Percentiles rank a stretch among this genome's conserved stretches.
Conservation (phyloP, 2,888 invertebrate species). For the Cartodere bifasciata region DNA sequence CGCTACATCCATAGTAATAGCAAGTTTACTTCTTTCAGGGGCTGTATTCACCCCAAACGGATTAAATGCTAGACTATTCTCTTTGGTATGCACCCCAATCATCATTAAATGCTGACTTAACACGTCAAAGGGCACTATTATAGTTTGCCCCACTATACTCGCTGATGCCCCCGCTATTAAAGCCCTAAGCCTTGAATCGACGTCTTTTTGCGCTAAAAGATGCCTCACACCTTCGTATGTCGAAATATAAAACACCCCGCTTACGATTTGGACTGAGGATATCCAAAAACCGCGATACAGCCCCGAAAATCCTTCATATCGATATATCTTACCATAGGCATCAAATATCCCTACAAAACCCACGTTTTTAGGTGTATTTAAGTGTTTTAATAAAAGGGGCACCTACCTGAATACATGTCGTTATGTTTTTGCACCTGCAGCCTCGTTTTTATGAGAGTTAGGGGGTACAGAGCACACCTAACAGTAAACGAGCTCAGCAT, state of each 20-base stretch:
- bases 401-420: constrained; percentile 63
- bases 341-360: constrained; percentile 62
- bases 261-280: constrained; percentile 57
- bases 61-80: constrained; percentile 41
- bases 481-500: constrained; percentile 76
- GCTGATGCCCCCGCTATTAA: constrained; percentile 84
- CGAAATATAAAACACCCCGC: constrained; percentile 77
- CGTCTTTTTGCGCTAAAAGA: constrained; percentile 52
- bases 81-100: constrained; percentile 44
- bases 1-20: constrained; percentile 62
- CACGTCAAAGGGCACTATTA: constrained; percentile 93
- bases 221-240: constrained; percentile 88
- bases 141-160: constrained; percentile 86
- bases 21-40: constrained; percentile 47
- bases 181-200: constrained; percentile 58
- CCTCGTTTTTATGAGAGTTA: constrained; percentile 89
- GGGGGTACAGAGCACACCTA: constrained; percentile 72
- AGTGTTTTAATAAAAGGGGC: constrained; percentile 2
- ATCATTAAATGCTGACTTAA: constrained; percentile 96
- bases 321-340: constrained; percentile 78
- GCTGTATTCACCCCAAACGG: constrained; percentile 60
- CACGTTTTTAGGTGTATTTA: no score
- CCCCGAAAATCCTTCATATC: constrained; percentile 71
- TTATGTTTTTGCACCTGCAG: constrained; percentile 78
- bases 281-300: constrained; percentile 93